These are phyloP conservation scores for Semicossyphus pulcher DNA, from an alignment of 2,113 vertebrate species.

Conservation along the genomic window DNA sequence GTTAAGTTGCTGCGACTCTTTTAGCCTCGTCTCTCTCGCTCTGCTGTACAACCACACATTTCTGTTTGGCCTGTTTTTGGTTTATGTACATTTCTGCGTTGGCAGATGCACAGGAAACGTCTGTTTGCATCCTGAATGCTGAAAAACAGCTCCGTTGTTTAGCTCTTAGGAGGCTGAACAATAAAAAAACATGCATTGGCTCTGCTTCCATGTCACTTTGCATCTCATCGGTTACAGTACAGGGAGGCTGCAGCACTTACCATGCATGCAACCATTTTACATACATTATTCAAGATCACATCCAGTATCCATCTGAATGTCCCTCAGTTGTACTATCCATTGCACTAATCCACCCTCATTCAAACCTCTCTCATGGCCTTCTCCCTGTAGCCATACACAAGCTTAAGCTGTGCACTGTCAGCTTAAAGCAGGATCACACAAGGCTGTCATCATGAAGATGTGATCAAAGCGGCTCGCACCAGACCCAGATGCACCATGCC, in stretches of 20 bases:
- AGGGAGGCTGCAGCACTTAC: conserved; percentile 25
- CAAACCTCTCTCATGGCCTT: conserved; percentile 64
- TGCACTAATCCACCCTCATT: conserved; percentile 61
- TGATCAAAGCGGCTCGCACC: conserved; percentile 75
- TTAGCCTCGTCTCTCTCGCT: conserved; percentile 9
- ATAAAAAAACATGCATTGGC: conserved; percentile 13
- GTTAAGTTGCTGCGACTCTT: conserved; percentile 37
- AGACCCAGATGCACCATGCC: conserved; percentile 60
- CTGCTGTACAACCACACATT: neutral
- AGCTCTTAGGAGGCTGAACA: conserved; percentile 16
- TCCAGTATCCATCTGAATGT: conserved; percentile 54
- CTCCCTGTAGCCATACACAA: conserved; percentile 64
- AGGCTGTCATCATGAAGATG: conserved; percentile 63
- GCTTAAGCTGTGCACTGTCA: conserved; percentile 67
- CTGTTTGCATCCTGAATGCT: neutral
- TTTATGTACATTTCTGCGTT: neutral
- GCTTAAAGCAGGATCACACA: conserved; percentile 72
- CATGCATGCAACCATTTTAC: conserved; percentile 43
- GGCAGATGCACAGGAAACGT: neutral
- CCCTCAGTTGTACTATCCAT: conserved; percentile 51
- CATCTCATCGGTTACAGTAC: conserved; percentile 40
- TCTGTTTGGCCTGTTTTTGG: neutral
- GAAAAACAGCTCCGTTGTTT: conserved; percentile 5
- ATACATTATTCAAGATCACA: conserved; percentile 69
- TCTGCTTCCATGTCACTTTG: conserved; percentile 29